Base-by-base conservation (phyloP, 2,888 invertebrate species). In the Nomada hirtipes region DNA sequence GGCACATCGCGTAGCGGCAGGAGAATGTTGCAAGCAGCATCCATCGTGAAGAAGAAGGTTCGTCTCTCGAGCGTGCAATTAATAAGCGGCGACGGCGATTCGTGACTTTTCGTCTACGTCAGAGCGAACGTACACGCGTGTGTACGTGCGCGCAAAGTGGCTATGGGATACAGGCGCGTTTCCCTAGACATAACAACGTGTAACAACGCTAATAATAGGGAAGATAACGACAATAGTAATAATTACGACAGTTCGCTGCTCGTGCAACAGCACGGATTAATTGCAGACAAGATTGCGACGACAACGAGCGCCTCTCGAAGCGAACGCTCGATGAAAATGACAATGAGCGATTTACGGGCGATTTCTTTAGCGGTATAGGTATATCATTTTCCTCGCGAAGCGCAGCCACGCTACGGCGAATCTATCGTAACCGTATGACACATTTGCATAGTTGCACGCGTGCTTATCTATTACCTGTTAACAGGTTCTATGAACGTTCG, bases 161-260 rank as follows among this genome's bases (percentile, higher is more conserved):
- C 36, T 36, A 36, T 36, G 36, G 36, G 36, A n/a, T 36, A 57
- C n/a, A 50, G 42, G 36, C 53, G 63, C 23, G 44, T 74, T 75
- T 68, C 60, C 52, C 59, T 59, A 83, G 76, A 83, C 76, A 77
- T 55, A 81, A 87, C 79, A 77, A 55, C 73, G 59, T 71, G 44
- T 68, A 64, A 55, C 61, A 59, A 53, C 60, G 68, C 79, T 83
- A 85, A 82, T 85, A 88, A 83, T 82, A 83, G 82, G 64, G 79
- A 71, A 53, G 87, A 88, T 88, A 86, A 88, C 87, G 89, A 71
- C 82, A 71, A 87, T 83, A 70, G 77, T 73, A 79, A 80, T 87
- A 83, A 88, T 83, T 80, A 53, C 71, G 60, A 60, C 29, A 80
- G 76, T 76, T 78, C 64, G 60, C 63, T 4, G 50, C 36, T 67